These are phyloP conservation scores for Lycia hirtaria DNA, from an alignment of 2,888 invertebrate genomes.

Conservation along the genomic window DNA sequence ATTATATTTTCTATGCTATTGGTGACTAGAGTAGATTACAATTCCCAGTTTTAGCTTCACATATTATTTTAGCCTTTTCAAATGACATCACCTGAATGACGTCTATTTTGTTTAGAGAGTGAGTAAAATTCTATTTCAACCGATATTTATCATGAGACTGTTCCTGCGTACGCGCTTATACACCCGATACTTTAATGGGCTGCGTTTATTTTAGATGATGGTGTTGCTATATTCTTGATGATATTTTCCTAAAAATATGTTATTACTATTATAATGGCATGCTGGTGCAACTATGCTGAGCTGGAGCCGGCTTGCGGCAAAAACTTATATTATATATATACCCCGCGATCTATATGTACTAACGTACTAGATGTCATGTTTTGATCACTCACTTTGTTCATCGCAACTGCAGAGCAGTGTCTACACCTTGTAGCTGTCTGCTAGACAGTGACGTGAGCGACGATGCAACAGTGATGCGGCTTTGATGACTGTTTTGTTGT, in stretches of 20 bases:
- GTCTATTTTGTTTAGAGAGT: conserved; percentile 10
- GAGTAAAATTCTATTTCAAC: conserved; percentile 15
- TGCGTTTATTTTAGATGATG: conserved; percentile 32
- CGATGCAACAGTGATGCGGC: no score
- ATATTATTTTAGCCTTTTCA: conserved; percentile 9
- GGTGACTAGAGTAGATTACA: conserved; percentile 1
- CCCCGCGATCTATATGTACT: no score
- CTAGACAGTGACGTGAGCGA: no score
- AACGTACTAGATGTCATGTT: no score
- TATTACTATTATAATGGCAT: background rate
- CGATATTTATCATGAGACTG: conserved; percentile 8
- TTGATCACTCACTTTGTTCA: no score
- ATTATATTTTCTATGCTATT: no score
- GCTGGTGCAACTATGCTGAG: no score
- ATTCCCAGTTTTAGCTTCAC: background rate
- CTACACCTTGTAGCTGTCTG: no score
- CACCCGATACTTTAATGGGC: conserved; percentile 38
- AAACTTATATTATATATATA: no score
- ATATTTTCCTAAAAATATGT: background rate
- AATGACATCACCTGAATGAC: conserved; percentile 11
- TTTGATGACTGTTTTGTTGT: no score
- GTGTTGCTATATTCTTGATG: conserved; percentile 5
- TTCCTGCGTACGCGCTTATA: conserved; percentile 6
- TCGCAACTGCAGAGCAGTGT: no score
- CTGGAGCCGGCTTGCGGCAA: no score